Base-by-base conservation (phyloP, 2,113 vertebrate species). In the Benitochromis conjunctus region DNA sequence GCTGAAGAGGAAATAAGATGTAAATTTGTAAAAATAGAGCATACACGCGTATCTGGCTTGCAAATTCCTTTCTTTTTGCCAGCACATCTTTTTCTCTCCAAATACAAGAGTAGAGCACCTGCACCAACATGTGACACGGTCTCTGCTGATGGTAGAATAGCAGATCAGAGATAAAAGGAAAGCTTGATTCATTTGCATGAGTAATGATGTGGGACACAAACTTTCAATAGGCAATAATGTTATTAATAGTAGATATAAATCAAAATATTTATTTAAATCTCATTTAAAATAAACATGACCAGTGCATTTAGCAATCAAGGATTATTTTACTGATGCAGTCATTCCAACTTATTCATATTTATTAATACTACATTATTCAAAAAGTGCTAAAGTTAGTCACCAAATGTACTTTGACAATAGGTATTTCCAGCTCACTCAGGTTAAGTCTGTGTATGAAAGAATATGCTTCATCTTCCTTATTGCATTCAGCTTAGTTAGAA, bases 81-180 rank as follows among this genome's bases (percentile, higher is more conserved):
- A 76, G 80, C 66, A 48, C 9, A 85, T 84, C 54, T 46, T 86
- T 83, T 78, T 51, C 71, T 88, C 79, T 43, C 41, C 12, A 8
- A 84, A 66, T 38, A 48, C 29, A 29, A 6, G 34, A 88, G 80
- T 24, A 7, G 58, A 86, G 69, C 90, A 91, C 90, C 88, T 91
- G 88, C 87, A 57, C 66, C 26, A 21, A 82, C 89, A 87, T 24
- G 81, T 83, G 91, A 87, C 9, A 29, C 48, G 21, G 53, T 79
- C 26, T 76, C 11, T 2, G 62, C 54, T 76, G 10, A 51, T 76
- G 46, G 46, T 51, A 51, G 43, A 16, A 5, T 19, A 76, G 24
- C 24, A 74, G 24, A 64, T 13, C 16, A 58, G 5, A 74, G n/a
- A 86, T 93, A 62, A 82, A 38, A 88, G 55, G 34, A 86, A 86